A percentile compares a stretch with the other conserved stretches of the same genome.
Evolutionary conservation across 2,888 invertebrate genomes (phyloP).

Genomic region (Hypercompe scribonia): DNA sequence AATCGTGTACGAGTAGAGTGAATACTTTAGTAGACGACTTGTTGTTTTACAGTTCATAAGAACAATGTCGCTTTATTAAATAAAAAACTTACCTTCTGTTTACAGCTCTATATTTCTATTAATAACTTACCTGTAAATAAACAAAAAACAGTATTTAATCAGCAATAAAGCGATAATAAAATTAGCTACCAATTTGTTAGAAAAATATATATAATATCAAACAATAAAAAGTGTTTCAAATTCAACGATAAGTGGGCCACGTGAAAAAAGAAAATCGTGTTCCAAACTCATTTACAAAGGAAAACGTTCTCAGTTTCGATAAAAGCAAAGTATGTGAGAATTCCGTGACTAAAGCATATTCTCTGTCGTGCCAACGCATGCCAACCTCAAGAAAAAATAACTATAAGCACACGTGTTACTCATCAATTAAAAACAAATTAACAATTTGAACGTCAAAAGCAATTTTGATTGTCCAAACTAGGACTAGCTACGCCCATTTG

Average conservation of each 20-base stretch:
- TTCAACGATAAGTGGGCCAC: constrained; percentile 3
- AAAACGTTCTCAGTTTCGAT: constrained; percentile 29
- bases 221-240: constrained; percentile 16
- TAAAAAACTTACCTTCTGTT: not conserved
- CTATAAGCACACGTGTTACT: constrained; percentile 59
- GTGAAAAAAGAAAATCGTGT: constrained; percentile 32
- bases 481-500: constrained; percentile 32
- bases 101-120: not conserved
- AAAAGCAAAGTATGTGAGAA: constrained; percentile 43
- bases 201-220: constrained; percentile 13
- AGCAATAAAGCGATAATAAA: not conserved
- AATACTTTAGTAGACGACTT: not conserved
- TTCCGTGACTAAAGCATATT: constrained; percentile 40
- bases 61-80: not conserved
- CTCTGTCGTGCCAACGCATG: constrained; percentile 27
- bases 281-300: constrained; percentile 28
- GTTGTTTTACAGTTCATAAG: not conserved
- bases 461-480: constrained; percentile 62
- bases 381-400: constrained; percentile 36
- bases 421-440: constrained; percentile 79
- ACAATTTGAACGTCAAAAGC: constrained; percentile 67
- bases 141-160: not conserved
- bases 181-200: not conserved
- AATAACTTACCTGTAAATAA: constrained; percentile 20
- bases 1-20: not conserved